phyloP scores from a whole-genome alignment of 2,888 invertebrate species.

The Stenoptilia bipunctidactyla region DNA sequence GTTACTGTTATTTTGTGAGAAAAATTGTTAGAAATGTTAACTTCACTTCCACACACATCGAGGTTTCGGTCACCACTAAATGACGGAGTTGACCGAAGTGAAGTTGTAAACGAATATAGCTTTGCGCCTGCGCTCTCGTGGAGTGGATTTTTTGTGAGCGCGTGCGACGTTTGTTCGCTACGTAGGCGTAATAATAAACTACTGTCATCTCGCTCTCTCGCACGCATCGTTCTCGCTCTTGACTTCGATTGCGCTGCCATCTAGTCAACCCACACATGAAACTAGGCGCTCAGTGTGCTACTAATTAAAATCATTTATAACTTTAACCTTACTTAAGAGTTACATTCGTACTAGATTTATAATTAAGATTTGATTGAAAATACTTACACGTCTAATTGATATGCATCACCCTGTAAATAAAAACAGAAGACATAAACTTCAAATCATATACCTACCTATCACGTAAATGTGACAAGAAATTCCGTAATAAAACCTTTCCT shows the following conservation, averaged over 20 bases:
- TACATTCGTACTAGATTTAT: no score
- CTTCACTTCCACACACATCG: constrained; percentile 69
- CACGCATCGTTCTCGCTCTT: constrained; percentile 25
- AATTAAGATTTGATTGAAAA: no score
- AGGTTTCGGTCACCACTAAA: constrained; percentile 67
- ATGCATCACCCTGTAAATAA: no score
- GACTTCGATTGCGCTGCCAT: constrained; percentile 44
- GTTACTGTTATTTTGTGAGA: constrained; percentile 67
- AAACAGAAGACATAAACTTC: no score
- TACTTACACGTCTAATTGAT: no score
- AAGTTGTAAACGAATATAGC: constrained; percentile 68
- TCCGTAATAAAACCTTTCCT: no score
- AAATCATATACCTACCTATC: no score
- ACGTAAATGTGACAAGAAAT: no score
- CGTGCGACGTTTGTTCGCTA: constrained; percentile 58
- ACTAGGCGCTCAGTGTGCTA: constrained; percentile 1
- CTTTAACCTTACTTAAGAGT: background rate
- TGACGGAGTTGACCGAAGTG: constrained; percentile 65
- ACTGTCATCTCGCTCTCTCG: constrained; percentile 42
- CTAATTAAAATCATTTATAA: constrained; percentile 21
- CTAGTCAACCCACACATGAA: constrained; percentile 38
- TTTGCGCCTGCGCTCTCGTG: constrained; percentile 61
- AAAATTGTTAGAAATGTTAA: constrained; percentile 65
- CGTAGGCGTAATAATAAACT: constrained; percentile 62
- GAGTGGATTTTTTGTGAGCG: constrained; percentile 61